Evolutionary conservation across 2,797 vertebrate genomes (phyloP), one percentile per base, ranked within the genome.

Genomic region (Limosa lapponica): DNA sequence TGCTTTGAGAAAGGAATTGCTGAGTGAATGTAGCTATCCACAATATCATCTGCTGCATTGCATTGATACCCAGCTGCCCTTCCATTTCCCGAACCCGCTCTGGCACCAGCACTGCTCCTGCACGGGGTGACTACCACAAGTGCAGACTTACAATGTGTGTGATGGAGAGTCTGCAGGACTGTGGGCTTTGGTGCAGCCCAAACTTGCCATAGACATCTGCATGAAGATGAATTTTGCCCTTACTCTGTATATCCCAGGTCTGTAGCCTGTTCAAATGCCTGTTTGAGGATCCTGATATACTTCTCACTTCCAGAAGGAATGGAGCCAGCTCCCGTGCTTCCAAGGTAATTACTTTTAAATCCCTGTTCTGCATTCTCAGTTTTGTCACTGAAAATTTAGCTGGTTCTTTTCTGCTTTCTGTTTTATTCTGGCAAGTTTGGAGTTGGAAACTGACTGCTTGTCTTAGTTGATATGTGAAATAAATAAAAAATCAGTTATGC

Each of bases 401-500:
- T 24, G 8, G 3, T 54, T 72, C 41, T 62, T 90, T 82, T 39
- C 41, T 62, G 30, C 46, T 90, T 87, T 87, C 46, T 87, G 22
- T 61, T 70, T 73, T 73, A 32, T 39, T 83, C 37, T 81, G 43
- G 12, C 8, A 83, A 52, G 15, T 44, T 28, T 87, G 36, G 28
- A 85, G 55, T 51, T 82, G 51, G n/a, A 94, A 87, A 87, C 11
- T 34, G 36, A 32, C n/a, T 74, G 16, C 22, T 88, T 90, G 15
- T 69, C 62, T 86, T 49, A 57, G 41, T 6, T 90, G 20, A 51
- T 48, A 43, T 2, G 4, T 1, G 4, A 95, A 82, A 81, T 55
- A 80, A 79, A 72, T 52, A 49, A 73, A 77, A 54, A 82, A 62
- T 10, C 4, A 55, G 7, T 41, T 65, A 16, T 62, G 52, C 20